Percentiles rank a stretch among this genome's conserved stretches.
Conservation (phyloP, 2,888 invertebrate genomes). For the Geotrupes spiniger region DNA sequence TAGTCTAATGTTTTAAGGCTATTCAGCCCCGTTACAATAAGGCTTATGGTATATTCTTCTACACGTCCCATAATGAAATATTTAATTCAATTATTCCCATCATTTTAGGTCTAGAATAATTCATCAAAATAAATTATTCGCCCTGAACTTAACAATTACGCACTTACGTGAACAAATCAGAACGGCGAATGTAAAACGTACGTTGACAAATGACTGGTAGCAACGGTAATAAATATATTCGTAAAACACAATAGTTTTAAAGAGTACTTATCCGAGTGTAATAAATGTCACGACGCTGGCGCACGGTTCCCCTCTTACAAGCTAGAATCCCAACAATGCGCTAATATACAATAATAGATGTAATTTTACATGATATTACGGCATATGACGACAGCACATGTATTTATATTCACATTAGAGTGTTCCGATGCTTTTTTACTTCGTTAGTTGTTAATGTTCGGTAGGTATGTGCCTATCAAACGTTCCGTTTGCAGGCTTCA, state of each 20-base stretch:
- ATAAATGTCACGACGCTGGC: slow-evolving; percentile 27
- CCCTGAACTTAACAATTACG: too few relatives aligned
- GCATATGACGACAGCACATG: slow-evolving; percentile 31
- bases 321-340: slow-evolving; percentile 29
- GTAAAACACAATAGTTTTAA: slow-evolving; percentile 23
- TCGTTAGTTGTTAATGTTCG: slow-evolving; percentile 9
- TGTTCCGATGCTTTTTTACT: slow-evolving; percentile 5
- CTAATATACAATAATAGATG: slow-evolving; percentile 32
- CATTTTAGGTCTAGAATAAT: too few relatives aligned
- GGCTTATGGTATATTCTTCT: too few relatives aligned
- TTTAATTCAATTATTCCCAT: too few relatives aligned
- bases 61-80: too few relatives aligned
- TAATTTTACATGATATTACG: slow-evolving; percentile 34
- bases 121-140: too few relatives aligned
- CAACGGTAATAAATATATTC: slow-evolving; percentile 18
- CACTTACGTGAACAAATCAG: too few relatives aligned
- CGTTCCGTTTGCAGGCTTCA: slow-evolving; percentile 3
- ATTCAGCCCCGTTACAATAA: too few relatives aligned
- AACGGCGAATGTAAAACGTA: neutral
- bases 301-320: slow-evolving; percentile 21
- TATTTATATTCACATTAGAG: slow-evolving; percentile 33
- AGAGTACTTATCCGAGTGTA: slow-evolving; percentile 25
- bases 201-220: slow-evolving; percentile 27
- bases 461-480: slow-evolving; percentile 15
- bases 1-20: too few relatives aligned